Conservation (phyloP, 2,888 invertebrate species). For the Lapara coniferarum region DNA sequence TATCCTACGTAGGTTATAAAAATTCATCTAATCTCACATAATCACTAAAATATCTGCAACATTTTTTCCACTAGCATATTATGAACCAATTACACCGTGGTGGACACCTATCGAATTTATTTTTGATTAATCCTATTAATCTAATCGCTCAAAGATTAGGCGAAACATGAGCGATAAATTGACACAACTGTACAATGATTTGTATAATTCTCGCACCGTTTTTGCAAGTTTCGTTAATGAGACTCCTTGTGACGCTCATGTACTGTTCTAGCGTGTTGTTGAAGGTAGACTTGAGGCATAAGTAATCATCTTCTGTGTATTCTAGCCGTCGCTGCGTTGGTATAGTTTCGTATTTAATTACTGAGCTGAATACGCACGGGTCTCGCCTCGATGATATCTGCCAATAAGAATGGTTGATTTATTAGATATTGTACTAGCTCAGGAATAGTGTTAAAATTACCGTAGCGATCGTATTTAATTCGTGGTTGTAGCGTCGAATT, state of each 20-base stretch:
- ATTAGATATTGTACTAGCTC: too few species aligned
- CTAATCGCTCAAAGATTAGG: background rate
- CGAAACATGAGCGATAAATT: background rate
- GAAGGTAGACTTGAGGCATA: constrained; percentile 67
- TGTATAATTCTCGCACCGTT: constrained; percentile 51
- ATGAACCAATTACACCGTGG: too few species aligned
- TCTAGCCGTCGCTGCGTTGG: constrained; percentile 55
- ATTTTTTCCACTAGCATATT: too few species aligned
- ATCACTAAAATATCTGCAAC: too few species aligned
- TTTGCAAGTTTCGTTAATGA: constrained; percentile 66
- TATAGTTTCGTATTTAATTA: constrained; percentile 72
- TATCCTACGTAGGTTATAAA: too few species aligned
- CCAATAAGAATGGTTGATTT: background rate
- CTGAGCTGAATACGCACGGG: constrained; percentile 71
- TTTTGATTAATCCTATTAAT: background rate
- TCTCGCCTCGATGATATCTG: constrained; percentile 61
- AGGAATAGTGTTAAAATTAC: too few species aligned
- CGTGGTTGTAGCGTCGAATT: too few species aligned
- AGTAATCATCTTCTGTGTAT: constrained; percentile 67
- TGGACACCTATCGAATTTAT: background rate
- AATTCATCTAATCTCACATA: too few species aligned
- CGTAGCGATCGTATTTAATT: too few species aligned
- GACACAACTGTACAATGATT: background rate
- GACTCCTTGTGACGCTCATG: constrained; percentile 62
- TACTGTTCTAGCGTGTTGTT: constrained; percentile 69